phyloP scores from a whole-genome alignment of 2,888 invertebrate species.

The Protophormia terraenovae region DNA sequence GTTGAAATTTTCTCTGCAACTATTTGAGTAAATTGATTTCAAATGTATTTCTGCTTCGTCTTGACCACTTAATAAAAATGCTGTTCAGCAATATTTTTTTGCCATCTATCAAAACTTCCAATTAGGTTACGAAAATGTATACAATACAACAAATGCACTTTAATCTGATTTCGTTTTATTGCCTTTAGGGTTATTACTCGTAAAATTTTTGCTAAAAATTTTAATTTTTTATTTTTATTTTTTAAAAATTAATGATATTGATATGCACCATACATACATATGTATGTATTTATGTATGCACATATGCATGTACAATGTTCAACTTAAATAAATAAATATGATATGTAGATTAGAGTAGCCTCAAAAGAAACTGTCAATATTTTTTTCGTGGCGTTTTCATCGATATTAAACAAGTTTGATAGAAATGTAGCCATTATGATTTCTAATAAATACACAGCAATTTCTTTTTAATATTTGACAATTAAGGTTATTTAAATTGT shows the following conservation, averaged over 20 bases:
- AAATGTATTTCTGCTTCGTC: constrained; percentile 19
- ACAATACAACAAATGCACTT: neutral
- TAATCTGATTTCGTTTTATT: neutral
- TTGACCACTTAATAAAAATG: constrained; percentile 2
- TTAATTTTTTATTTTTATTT: neutral
- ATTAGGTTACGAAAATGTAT: constrained; percentile 40
- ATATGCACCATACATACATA: too few species aligned
- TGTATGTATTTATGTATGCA: neutral
- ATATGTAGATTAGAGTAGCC: too few species aligned
- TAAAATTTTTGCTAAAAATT: neutral
- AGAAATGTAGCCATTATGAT: too few species aligned
- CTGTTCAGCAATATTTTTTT: constrained; percentile 32
- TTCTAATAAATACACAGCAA: too few species aligned
- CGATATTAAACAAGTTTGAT: too few species aligned
- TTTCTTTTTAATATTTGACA: too few species aligned
- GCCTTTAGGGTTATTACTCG: neutral
- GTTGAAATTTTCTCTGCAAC: constrained; percentile 10
- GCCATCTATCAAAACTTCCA: constrained; percentile 16
- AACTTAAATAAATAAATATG: too few species aligned
- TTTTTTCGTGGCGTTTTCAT: too few species aligned
- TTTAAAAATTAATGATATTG: neutral
- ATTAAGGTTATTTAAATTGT: too few species aligned
- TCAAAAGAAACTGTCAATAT: too few species aligned
- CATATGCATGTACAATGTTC: too few species aligned
- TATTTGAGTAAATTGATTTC: neutral